Percentiles rank a stretch among this genome's conserved stretches.
These are phyloP conservation scores for Papilio dardanus DNA, from an alignment of 1,140 invertebrate species.

Conservation along the genomic window DNA sequence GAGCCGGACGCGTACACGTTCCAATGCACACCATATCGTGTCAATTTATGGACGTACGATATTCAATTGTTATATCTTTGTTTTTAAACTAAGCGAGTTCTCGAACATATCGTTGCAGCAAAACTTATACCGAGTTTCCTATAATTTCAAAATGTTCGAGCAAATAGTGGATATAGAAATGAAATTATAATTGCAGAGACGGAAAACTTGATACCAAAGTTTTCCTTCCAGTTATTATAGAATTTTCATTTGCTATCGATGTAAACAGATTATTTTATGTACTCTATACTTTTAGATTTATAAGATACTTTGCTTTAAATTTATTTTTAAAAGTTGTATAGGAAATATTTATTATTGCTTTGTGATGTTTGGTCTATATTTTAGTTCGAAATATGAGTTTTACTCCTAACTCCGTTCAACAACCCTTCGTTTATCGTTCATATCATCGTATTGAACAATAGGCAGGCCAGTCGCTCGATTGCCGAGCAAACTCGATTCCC, in stretches of 20 bases:
- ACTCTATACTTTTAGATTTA: not conserved
- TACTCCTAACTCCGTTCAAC: conserved; percentile 44
- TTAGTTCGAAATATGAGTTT: conserved; percentile 33
- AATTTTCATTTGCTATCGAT: conserved; percentile 21
- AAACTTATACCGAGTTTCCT: conserved; percentile 39
- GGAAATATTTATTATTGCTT: not conserved
- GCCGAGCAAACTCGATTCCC: conserved; percentile 66
- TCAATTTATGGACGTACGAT: conserved; percentile 17
- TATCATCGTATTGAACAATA: conserved; percentile 53
- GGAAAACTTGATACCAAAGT: conserved; percentile 34
- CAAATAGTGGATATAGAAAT: conserved; percentile 32
- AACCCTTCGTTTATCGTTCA: conserved; percentile 37
- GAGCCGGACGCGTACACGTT: conserved; percentile 20
- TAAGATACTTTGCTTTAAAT: not conserved
- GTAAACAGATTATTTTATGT: conserved; percentile 33
- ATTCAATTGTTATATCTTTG: conserved; percentile 23
- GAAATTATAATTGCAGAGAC: conserved; percentile 38
- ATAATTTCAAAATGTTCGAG: conserved; percentile 42
- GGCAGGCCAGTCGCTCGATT: conserved; percentile 56
- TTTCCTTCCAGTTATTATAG: conserved; percentile 32
- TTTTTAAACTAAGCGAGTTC: conserved; percentile 25
- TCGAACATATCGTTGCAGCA: conserved; percentile 34
- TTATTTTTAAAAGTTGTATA: conserved; percentile 10
- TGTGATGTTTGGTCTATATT: too few species aligned
- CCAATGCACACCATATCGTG: conserved; percentile 12